Evolutionary conservation across 2,797 vertebrate species (phyloP).

Genomic region (Urophycis tenuis): DNA sequence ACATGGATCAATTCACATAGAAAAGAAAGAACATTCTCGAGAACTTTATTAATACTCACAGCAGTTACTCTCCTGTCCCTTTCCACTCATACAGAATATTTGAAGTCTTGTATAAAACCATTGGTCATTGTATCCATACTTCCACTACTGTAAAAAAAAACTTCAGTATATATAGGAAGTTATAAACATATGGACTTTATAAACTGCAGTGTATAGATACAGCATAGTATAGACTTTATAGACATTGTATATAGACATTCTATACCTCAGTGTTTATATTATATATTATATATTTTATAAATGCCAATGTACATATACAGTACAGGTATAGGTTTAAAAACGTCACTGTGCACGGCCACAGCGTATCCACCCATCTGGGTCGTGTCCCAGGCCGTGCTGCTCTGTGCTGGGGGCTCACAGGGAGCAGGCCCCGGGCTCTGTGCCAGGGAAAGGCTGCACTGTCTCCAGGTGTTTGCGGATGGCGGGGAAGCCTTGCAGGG

Average conservation of each 20-base stretch:
- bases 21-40: background rate
- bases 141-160: constrained; percentile 1
- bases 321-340: background rate
- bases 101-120: constrained; percentile 1
- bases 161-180: constrained; percentile 1
- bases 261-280: background rate
- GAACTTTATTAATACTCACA: background rate
- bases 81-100: background rate
- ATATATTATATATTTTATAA: background rate
- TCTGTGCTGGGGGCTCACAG: background rate
- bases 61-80: background rate
- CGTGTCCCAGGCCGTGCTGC: background rate
- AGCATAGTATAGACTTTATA: background rate
- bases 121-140: background rate
- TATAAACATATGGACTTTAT: background rate
- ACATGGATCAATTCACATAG: background rate
- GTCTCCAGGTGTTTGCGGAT: constrained; percentile 60
- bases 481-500: constrained; percentile 61
- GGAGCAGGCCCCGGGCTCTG: background rate
- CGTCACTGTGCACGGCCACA: background rate
- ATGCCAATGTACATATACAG: background rate
- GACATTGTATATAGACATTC: background rate
- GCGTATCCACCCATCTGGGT: background rate
- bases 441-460: constrained; percentile 25
- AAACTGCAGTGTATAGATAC: constrained; percentile 1